These are phyloP conservation scores for Halichoeres trimaculatus DNA, from an alignment of 2,113 vertebrate species.

Conservation along the genomic window DNA sequence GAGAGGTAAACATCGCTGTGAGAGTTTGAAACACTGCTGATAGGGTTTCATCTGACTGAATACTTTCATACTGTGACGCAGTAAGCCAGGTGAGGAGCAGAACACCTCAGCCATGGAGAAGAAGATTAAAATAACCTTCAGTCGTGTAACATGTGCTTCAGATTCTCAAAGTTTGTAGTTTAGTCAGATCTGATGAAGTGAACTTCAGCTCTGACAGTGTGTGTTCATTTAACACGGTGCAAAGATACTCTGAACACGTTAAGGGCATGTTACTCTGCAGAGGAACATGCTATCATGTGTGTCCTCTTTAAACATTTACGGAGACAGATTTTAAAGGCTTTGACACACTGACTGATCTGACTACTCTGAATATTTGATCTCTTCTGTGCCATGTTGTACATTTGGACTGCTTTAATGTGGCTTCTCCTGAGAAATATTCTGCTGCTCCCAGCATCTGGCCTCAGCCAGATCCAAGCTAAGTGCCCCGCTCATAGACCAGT, in stretches of 20 bases:
- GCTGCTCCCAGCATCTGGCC: constrained; percentile 17
- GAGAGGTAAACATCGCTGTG: constrained; percentile 78
- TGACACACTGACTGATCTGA: constrained; percentile 62
- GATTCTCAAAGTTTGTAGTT: no score
- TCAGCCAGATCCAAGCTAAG: neutral
- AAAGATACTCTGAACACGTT: neutral
- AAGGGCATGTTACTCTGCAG: neutral
- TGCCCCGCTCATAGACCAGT: constrained; percentile 72
- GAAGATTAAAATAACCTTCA: constrained; percentile 45
- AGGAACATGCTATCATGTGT: neutral
- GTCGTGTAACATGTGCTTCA: neutral
- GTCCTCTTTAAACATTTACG: constrained; percentile 31
- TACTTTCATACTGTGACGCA: constrained; percentile 50
- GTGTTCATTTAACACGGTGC: neutral
- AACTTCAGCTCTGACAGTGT: constrained; percentile 16
- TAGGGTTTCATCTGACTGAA: constrained; percentile 63
- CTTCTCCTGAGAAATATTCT: constrained; percentile 44
- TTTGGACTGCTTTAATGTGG: constrained; percentile 61
- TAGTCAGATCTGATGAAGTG: neutral
- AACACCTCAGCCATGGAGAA: constrained; percentile 42
- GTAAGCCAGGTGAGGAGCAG: constrained; percentile 39
- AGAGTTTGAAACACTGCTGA: constrained; percentile 72
- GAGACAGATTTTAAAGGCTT: constrained; percentile 47
- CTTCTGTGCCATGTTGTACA: constrained; percentile 29
- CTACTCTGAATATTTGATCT: constrained; percentile 37